Evolutionary conservation across 2,888 invertebrate genomes (phyloP).

Genomic region (Leptinotarsa peninsularis): DNA sequence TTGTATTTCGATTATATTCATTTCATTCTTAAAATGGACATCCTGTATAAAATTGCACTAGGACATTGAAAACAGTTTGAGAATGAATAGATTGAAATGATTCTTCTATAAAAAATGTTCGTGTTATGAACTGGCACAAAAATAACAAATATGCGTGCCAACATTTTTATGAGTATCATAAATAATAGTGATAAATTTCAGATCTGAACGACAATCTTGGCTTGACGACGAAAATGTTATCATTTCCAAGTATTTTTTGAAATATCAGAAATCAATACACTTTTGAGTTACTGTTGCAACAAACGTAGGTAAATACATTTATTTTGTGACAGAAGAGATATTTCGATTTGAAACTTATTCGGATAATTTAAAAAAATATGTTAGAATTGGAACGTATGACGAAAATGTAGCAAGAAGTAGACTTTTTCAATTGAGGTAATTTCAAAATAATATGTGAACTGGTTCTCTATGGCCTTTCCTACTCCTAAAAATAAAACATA

Average conservation of each 20-base stretch:
- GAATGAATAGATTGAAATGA: not conserved
- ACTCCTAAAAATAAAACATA: too few relatives aligned
- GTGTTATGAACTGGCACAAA: not conserved
- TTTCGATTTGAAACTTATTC: too few relatives aligned
- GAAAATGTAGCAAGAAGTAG: too few relatives aligned
- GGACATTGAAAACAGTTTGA: not conserved
- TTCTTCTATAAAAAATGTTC: not conserved
- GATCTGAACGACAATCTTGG: conserved; percentile 7
- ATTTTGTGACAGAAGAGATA: too few relatives aligned
- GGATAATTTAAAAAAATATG: too few relatives aligned
- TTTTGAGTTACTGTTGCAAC: not conserved
- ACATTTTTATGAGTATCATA: conserved; percentile 5
- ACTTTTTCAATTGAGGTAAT: too few relatives aligned
- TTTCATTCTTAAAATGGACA: not conserved
- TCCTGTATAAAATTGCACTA: not conserved
- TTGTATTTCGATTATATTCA: too few relatives aligned
- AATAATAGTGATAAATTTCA: not conserved
- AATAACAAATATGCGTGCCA: conserved; percentile 11
- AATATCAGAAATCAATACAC: not conserved
- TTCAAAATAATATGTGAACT: too few relatives aligned
- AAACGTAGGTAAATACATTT: too few relatives aligned
- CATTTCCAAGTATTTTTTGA: not conserved
- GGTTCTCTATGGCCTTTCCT: too few relatives aligned
- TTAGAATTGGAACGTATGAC: too few relatives aligned
- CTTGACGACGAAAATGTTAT: not conserved